Conservation (phyloP, 2,797 vertebrate genomes). For the Smutsia temminckii region DNA sequence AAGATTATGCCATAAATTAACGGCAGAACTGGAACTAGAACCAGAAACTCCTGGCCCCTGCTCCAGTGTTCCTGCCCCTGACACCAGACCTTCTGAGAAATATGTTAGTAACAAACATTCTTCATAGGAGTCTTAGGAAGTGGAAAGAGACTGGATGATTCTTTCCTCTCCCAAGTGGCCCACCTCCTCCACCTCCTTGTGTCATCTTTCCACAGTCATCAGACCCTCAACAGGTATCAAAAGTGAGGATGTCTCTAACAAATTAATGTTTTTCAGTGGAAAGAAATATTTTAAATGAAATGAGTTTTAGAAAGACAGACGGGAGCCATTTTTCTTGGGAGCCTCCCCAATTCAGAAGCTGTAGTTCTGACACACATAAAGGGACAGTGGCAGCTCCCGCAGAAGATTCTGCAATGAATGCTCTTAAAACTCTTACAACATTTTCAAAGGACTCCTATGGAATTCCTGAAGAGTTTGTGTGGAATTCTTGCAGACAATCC, state of each 20-base stretch:
- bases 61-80: not conserved
- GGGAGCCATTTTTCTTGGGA: not conserved
- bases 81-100: not conserved
- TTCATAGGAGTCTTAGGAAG: not conserved
- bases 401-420: not conserved
- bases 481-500: not conserved
- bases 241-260: not conserved
- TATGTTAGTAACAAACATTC: not conserved
- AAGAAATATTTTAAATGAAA: not conserved
- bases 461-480: not conserved
- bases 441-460: not conserved
- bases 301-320: not conserved
- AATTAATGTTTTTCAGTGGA: not conserved
- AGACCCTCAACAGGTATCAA: not conserved
- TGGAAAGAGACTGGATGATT: too few relatives aligned
- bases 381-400: rapidly evolving
- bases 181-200: not conserved
- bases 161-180: not conserved
- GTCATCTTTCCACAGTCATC: not conserved
- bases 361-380: not conserved
- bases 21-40: not conserved
- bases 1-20: not conserved
- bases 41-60: too few relatives aligned
- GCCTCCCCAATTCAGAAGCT: not conserved
- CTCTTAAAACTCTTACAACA: not conserved